A percentile compares a stretch with the other conserved stretches of the same genome.
Evolutionary conservation across 1,140 invertebrate genomes (phyloP).

Genomic region (Eupeodes corollae): DNA sequence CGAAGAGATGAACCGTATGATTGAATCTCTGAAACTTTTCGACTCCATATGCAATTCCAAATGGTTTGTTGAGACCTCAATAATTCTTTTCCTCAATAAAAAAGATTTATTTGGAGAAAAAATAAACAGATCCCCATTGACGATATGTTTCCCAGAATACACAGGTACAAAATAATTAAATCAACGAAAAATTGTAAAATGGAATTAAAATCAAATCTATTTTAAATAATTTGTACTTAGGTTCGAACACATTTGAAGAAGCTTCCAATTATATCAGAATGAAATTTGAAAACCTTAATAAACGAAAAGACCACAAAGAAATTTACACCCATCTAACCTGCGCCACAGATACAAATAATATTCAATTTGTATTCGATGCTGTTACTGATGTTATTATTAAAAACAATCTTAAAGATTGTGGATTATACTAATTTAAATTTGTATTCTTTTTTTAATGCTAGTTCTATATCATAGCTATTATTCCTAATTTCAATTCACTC

Average conservation of each 20-base stretch:
- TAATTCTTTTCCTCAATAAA: conserved; percentile 93
- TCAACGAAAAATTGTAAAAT: background rate
- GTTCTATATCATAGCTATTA: too few relatives aligned
- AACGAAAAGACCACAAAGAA: conserved; percentile 76
- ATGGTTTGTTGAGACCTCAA: conserved; percentile 97
- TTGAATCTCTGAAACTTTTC: conserved; percentile 90
- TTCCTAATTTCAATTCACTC: too few relatives aligned
- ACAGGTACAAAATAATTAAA: conserved; percentile 46
- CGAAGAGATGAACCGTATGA: conserved; percentile 86
- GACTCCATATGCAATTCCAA: conserved; percentile 97
- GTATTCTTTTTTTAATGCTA: too few relatives aligned
- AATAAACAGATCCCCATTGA: conserved; percentile 80
- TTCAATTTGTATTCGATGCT: conserved; percentile 85
- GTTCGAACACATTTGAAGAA: conserved; percentile 75
- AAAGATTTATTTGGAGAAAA: conserved; percentile 95
- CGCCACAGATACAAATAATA: conserved; percentile 84
- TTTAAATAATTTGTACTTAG: conserved; percentile 37
- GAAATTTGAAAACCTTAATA: conserved; percentile 82
- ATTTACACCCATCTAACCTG: conserved; percentile 89
- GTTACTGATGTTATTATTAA: conserved; percentile 90
- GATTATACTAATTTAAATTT: conserved; percentile 41
- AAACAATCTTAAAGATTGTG: conserved; percentile 87
- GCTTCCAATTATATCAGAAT: conserved; percentile 78
- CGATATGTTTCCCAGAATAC: conserved; percentile 92
- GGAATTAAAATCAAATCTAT: conserved; percentile 5